These are phyloP conservation scores for Sparidentex hasta DNA, from an alignment of 2,797 vertebrate species.

Conservation along the genomic window DNA sequence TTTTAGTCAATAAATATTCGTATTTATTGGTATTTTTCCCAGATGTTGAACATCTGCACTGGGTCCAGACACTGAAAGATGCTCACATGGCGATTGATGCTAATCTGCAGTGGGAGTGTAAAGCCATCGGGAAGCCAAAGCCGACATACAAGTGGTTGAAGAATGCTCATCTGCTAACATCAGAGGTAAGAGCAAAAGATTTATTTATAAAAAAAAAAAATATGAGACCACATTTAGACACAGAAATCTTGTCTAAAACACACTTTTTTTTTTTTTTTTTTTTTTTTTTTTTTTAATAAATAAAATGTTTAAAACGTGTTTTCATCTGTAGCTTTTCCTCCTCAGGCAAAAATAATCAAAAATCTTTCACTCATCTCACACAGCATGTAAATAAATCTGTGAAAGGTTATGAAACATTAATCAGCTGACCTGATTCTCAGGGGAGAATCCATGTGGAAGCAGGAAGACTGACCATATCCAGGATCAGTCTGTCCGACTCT, in stretches of 20 bases:
- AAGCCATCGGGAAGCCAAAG: slow-evolving; percentile 87
- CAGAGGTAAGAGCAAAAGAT: slow-evolving; percentile 82
- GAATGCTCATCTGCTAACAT: slow-evolving; percentile 84
- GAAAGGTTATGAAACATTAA: neutral
- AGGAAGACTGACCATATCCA: slow-evolving; percentile 79
- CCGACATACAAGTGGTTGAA: slow-evolving; percentile 91
- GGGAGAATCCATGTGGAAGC: slow-evolving; percentile 78
- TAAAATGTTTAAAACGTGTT: no score
- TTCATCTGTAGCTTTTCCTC: no score
- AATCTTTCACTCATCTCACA: neutral
- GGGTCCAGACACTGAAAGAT: slow-evolving; percentile 89
- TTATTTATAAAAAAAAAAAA: neutral
- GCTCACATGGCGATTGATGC: slow-evolving; percentile 89
- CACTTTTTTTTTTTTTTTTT: no score
- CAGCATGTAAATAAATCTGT: neutral
- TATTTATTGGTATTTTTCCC: slow-evolving; percentile 33
- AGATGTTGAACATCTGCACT: slow-evolving; percentile 89
- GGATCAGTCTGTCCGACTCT: slow-evolving; percentile 80
- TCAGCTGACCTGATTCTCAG: slow-evolving; percentile 56
- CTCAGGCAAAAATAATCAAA: neutral
- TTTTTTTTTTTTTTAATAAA: no score
- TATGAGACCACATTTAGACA: neutral
- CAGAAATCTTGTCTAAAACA: neutral
- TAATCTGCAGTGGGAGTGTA: slow-evolving; percentile 91
- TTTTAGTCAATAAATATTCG: slow-evolving; percentile 13